Evolutionary conservation across 2,797 vertebrate genomes (phyloP), one percentile per base, ranked within the genome.

Genomic region (Mus minutoides): DNA sequence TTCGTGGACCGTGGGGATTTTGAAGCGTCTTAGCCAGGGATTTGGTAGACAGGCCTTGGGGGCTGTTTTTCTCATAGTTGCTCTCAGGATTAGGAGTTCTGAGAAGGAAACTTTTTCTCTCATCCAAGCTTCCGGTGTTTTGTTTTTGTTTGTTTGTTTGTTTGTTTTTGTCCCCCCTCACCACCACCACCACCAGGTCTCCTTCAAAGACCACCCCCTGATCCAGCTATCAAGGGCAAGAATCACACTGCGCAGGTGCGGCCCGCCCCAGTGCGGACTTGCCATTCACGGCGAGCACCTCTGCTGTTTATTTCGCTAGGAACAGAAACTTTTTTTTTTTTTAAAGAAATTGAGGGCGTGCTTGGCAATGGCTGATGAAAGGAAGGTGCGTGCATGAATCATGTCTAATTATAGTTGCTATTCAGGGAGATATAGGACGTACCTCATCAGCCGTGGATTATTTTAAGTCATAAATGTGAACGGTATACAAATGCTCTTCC

Each of bases 391-490:
- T 58, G n/a, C 3, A 26, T 29, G 52, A 49, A n/a, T 88, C n/a
- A 17, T 4, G 64, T 87, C 64, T 97, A 96, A 97, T 96, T 96
- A 92, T 79, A 94, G 86, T 13, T n/a, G 10, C 40, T 52, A 1
- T 14, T 52, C n/a, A 46, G 46, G 34, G 37, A 94, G 58, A 73
- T 29, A 71, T 77, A 64, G 95, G 92, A 92, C 14, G 22, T 67
- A 73, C 49, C 69, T 77, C 58, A 60, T 52, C 62, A 94, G 76
- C 40, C 37, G 11, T 34, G 26, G 16, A 21, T 94, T 94, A 77
- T 95, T 96, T 96, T 95, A 91, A 91, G 43, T 95, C 92, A 52
- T 76, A 86, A 43, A 77, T 24, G 82, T 62, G 52, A 77, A 92
- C 91, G 40, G 34, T 92, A 64, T 43, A 69, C 89, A 96, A 87